These are phyloP conservation scores for Belonocnema kinseyi DNA, from an alignment of 1,140 invertebrate genomes.

Conservation along the genomic window DNA sequence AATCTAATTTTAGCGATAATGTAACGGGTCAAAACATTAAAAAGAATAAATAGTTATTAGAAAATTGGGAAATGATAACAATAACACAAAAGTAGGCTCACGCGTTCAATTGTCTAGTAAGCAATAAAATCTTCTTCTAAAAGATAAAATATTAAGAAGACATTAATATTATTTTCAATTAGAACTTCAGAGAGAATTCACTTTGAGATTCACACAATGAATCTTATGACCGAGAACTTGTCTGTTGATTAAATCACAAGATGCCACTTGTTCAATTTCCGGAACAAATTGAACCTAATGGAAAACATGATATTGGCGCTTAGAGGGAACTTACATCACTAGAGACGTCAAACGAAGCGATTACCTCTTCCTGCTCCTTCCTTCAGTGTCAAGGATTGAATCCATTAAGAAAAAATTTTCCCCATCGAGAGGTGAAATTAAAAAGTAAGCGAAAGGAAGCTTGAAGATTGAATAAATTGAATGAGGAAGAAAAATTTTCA, in stretches of 20 bases:
- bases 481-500: too few relatives aligned
- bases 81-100: too few relatives aligned
- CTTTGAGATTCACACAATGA: conserved; percentile 6
- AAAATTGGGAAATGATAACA: too few relatives aligned
- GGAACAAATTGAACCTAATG: conserved; percentile 51
- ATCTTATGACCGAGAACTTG: conserved; percentile 50
- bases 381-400: conserved; percentile 18
- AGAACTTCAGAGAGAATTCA: background rate
- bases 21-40: too few relatives aligned
- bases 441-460: too few relatives aligned
- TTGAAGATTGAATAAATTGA: too few relatives aligned
- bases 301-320: conserved; percentile 36
- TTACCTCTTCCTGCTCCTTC: conserved; percentile 2
- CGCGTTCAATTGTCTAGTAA: too few relatives aligned
- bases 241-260: conserved; percentile 33
- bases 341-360: conserved; percentile 27
- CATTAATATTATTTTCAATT: too few relatives aligned
- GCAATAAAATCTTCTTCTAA: too few relatives aligned
- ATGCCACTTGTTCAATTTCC: conserved; percentile 57
- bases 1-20: too few relatives aligned
- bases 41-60: too few relatives aligned
- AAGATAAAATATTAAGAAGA: too few relatives aligned
- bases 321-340: conserved; percentile 26
- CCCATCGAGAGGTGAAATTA: conserved; percentile 9
- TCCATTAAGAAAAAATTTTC: conserved; percentile 8